Evolutionary conservation across 2,113 vertebrate species (phyloP).

Genomic region (Microtus richardsoni): DNA sequence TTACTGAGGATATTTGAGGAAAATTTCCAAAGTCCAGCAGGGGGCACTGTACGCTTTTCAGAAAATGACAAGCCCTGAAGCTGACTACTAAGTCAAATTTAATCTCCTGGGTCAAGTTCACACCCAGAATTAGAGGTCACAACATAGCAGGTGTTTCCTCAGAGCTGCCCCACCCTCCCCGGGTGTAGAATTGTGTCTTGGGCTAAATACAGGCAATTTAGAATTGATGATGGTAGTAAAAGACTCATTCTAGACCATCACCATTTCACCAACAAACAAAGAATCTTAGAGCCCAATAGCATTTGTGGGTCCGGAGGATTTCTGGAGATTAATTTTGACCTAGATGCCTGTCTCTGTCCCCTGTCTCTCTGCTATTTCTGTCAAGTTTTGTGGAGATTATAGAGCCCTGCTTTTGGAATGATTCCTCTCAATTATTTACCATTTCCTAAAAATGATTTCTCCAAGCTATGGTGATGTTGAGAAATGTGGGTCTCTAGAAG

Average conservation of each 20-base stretch:
- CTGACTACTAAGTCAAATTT: background rate
- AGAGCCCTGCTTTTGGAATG: background rate
- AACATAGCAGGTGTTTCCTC: background rate
- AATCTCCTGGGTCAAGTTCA: background rate
- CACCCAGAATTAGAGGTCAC: background rate
- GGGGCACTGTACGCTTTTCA: background rate
- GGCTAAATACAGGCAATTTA: background rate
- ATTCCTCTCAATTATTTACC: background rate
- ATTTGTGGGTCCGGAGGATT: background rate
- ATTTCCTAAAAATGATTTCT: too few relatives aligned
- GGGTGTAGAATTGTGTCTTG: too few relatives aligned
- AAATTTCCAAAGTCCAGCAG: background rate
- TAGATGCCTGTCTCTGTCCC: background rate
- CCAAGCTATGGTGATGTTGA: fast-evolving
- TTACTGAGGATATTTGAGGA: too few relatives aligned
- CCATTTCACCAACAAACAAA: background rate
- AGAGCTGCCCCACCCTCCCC: background rate
- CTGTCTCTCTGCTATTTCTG: background rate
- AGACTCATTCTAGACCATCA: background rate
- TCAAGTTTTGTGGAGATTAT: background rate
- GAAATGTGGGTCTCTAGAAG: background rate
- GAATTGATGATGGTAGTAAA: background rate
- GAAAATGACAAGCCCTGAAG: background rate
- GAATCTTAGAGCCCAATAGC: background rate
- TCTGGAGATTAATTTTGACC: background rate